These are phyloP conservation scores for Lithobates pipiens DNA, from an alignment of 2,797 vertebrate species.

Conservation along the genomic window DNA sequence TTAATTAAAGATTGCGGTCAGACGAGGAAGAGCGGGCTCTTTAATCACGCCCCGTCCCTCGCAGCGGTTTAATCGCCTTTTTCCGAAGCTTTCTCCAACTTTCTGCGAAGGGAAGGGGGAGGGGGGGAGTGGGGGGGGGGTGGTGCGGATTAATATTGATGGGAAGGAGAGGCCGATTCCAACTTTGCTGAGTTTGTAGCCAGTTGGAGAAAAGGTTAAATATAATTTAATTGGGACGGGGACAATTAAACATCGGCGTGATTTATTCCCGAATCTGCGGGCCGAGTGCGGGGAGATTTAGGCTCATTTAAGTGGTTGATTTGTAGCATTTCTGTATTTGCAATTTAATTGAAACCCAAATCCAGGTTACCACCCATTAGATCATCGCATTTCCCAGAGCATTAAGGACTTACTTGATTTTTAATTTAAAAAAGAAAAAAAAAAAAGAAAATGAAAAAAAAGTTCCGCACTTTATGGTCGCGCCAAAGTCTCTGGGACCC, in stretches of 20 bases:
- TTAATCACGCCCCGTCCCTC: too few species aligned
- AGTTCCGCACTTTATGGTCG: too few species aligned
- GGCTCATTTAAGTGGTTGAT: background rate
- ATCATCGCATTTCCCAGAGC: background rate
- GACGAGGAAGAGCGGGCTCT: too few species aligned
- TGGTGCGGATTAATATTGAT: too few species aligned
- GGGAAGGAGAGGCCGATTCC: too few species aligned
- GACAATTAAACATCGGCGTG: background rate
- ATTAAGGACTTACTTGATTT: background rate
- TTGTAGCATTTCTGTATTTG: slow-evolving; percentile 22
- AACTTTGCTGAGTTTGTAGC: too few species aligned
- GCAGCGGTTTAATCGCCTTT: too few species aligned
- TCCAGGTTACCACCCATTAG: background rate
- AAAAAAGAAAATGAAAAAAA: background rate
- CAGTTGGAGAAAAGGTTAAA: background rate
- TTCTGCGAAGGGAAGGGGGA: too few species aligned
- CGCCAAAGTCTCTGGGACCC: too few species aligned
- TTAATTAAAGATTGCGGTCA: too few species aligned
- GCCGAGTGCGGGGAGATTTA: background rate
- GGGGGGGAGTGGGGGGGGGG: too few species aligned
- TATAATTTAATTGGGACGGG: background rate
- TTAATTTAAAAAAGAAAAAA: background rate
- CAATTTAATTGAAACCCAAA: slow-evolving; percentile 8
- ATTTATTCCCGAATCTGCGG: slow-evolving; percentile 16
- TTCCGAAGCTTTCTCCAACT: too few species aligned